Conservation (phyloP, 2,113 vertebrate genomes). For the Etheostoma spectabile region DNA sequence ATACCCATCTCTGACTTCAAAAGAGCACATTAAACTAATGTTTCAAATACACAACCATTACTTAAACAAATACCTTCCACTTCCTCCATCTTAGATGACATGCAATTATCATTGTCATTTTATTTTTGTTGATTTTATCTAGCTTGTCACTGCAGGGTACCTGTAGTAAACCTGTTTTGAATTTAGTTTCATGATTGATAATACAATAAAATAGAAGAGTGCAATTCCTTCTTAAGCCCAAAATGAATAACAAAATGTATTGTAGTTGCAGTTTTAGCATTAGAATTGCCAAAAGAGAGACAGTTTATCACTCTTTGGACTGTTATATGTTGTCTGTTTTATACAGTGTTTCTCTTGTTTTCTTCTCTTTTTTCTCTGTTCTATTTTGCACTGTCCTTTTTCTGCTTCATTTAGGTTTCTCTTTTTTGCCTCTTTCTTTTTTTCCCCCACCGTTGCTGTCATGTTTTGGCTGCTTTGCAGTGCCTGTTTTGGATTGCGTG, state of each 20-base stretch:
- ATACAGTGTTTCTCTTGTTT: background rate
- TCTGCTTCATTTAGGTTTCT: constrained; percentile 34
- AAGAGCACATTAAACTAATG: background rate
- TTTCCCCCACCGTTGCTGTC: background rate
- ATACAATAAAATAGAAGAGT: background rate
- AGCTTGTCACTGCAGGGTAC: background rate
- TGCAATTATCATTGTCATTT: background rate
- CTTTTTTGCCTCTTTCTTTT: background rate
- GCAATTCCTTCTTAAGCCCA: background rate
- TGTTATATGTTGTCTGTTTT: background rate
- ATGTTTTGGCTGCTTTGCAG: constrained; percentile 34
- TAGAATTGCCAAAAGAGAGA: background rate
- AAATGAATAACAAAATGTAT: background rate
- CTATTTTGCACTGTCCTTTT: constrained; percentile 6
- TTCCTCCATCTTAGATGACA: background rate
- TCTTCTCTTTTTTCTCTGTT: constrained; percentile 1
- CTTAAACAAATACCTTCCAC: background rate
- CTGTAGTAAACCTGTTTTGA: background rate
- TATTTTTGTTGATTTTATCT: background rate
- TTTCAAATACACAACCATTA: background rate
- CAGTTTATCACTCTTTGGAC: background rate
- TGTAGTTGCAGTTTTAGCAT: background rate
- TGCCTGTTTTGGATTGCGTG: constrained; percentile 57
- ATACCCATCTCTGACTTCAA: background rate
- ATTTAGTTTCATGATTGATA: background rate